A percentile compares a stretch with the other conserved stretches of the same genome.
Conservation (phyloP, 1,140 invertebrate species). For the Dendrolimus kikuchii region DNA sequence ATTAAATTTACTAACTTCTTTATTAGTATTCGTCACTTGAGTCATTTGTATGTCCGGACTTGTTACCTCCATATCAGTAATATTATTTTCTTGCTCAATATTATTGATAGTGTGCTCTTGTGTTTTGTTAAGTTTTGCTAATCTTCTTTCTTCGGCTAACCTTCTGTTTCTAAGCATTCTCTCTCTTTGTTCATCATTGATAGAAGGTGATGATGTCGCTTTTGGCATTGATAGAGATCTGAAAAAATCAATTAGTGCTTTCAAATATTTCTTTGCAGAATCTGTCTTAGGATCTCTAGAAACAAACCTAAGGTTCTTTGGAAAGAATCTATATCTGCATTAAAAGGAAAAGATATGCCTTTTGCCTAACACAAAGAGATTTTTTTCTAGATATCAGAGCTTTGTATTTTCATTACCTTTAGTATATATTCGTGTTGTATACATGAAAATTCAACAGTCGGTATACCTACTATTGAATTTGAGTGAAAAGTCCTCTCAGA, state of each 20-base stretch:
- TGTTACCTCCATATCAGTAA: too few relatives aligned
- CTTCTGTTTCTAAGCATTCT: slow-evolving; percentile 59
- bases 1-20: slow-evolving; percentile 34
- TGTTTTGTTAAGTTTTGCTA: slow-evolving; percentile 37
- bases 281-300: slow-evolving; percentile 2
- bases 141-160: slow-evolving; percentile 60
- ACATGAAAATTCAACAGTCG: too few relatives aligned
- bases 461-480: too few relatives aligned
- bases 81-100: slow-evolving; percentile 3
- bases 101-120: slow-evolving; percentile 9
- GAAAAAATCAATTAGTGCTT: slow-evolving; percentile 8
- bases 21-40: neutral
- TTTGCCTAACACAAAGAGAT: too few relatives aligned
- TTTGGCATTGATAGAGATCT: slow-evolving; percentile 30
- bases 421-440: too few relatives aligned
- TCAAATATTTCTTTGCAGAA: neutral
- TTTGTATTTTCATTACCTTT: too few relatives aligned
- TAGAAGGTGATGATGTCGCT: slow-evolving; percentile 54
- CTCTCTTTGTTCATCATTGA: slow-evolving; percentile 59
- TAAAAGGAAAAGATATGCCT: too few relatives aligned
- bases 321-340: too few relatives aligned
- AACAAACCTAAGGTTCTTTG: neutral
- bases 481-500: too few relatives aligned
- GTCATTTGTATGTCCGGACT: too few relatives aligned
- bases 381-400: too few relatives aligned